Evolutionary conservation across 2,888 invertebrate species (phyloP), one percentile per base, ranked within the genome.

Genomic region (Tipula unca): DNA sequence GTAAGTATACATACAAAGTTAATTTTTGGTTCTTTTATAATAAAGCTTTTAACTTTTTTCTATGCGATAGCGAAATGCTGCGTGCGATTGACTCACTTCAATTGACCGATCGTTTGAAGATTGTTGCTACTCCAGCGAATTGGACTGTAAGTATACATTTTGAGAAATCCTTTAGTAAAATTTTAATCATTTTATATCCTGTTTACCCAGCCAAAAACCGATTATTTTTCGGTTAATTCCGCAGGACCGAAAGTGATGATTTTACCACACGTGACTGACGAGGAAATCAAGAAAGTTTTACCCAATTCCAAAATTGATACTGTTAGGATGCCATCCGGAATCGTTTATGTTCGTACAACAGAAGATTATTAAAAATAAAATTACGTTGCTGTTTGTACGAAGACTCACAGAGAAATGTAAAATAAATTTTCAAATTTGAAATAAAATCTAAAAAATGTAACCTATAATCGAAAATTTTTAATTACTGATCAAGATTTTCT

Each of bases 101-200:
- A 90, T 91, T 97, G 87, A 95, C 95, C 0, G 94, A 94, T 87
- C 92, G 91, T 86, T 91, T 93, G 86, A 94, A 95, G 87, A 92
- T 95, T 86, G 93, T 96, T 86, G 97, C 96, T 8, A 97, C 97
- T 3, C 97, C 97, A 25, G 97, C 94, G 29, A 95, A 96, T 90
- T 97, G 83, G 83, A 83, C 83, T 92, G 90, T 86, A 86, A 86
- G 86, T 42, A 13, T 85, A 35, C 29, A 36, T 0, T 29, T 29
- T 42, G 1, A 85, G 42, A 13, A 85, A 35, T n/a, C n/a, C 20
- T 6, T 20, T 20, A 10, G 17, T 69, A 14, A 1, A 82, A 29
- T n/a, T 69, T 3, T 85, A 29, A 85, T 85, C 13, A 54, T n/a
- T n/a, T n/a, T n/a, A 17, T 54, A 6, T 54, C 4, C 69, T 69